These are phyloP conservation scores for Drosophila peninsularis DNA, from an alignment of 2,888 invertebrate species.

Conservation along the genomic window DNA sequence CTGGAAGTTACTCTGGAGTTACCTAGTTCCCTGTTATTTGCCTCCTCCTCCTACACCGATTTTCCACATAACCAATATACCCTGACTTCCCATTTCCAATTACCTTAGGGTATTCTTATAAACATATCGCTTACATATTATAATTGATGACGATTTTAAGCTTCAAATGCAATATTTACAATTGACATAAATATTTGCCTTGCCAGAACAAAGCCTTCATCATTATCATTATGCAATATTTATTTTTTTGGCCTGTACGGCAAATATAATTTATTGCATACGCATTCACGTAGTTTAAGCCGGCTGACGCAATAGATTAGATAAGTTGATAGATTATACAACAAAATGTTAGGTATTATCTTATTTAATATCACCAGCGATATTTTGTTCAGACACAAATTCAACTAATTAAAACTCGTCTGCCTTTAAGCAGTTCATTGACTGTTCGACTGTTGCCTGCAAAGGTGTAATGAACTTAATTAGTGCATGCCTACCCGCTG, in stretches of 20 bases:
- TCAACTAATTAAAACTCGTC: conserved; percentile 19
- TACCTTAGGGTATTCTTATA: neutral
- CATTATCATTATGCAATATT: conserved; percentile 18
- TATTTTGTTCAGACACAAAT: conserved; percentile 1
- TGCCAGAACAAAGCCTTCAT: neutral
- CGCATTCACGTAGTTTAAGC: conserved; percentile 21
- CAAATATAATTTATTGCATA: conserved; percentile 30
- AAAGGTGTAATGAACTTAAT: conserved; percentile 23
- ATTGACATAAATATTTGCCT: neutral
- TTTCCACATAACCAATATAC: neutral
- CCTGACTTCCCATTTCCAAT: too few relatives aligned
- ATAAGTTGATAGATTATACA: conserved; percentile 6
- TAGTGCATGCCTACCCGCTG: conserved; percentile 40
- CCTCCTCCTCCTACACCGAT: neutral
- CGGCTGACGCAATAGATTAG: conserved; percentile 34
- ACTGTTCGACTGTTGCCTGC: conserved; percentile 5
- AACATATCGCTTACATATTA: conserved; percentile 1
- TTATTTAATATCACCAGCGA: conserved; percentile 7
- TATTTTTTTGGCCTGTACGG: conserved; percentile 7
- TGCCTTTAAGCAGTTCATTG: conserved; percentile 20
- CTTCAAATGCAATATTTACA: conserved; percentile 7
- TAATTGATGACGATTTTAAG: conserved; percentile 7
- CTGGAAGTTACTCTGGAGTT: neutral
- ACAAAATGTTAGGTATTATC: neutral
- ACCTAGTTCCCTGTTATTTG: too few relatives aligned